A percentile compares a stretch with the other conserved stretches of the same genome.
These are phyloP conservation scores for Gymnogyps californianus DNA, from an alignment of 2,113 vertebrate species.

Conservation along the genomic window DNA sequence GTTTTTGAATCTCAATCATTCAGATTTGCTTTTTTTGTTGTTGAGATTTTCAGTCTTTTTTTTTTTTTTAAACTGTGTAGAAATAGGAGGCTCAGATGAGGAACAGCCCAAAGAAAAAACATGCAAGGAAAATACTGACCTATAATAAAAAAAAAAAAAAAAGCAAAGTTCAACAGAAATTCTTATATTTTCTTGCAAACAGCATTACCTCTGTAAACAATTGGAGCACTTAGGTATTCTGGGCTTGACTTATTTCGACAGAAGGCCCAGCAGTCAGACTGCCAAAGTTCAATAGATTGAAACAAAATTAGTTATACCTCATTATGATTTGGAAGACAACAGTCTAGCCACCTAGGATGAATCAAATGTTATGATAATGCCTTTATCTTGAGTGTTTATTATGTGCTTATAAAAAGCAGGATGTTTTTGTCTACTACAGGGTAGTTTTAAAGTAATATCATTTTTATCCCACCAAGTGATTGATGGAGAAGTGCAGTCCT, in stretches of 20 bases:
- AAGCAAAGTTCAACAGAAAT: background rate
- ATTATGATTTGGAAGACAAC: background rate
- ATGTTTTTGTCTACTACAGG: background rate
- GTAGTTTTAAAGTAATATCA: background rate
- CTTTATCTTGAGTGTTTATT: background rate
- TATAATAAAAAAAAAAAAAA: background rate
- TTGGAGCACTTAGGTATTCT: fast-evolving
- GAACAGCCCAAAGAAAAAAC: background rate
- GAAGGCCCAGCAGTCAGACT: background rate
- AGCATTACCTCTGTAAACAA: background rate
- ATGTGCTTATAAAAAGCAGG: background rate
- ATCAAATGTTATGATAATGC: background rate
- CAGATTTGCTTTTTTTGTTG: background rate
- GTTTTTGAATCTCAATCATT: background rate
- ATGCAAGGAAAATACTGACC: background rate
- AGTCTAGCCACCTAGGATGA: background rate
- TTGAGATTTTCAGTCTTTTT: background rate
- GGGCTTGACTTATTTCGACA: background rate
- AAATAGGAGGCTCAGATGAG: background rate
- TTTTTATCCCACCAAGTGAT: background rate
- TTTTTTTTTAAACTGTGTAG: background rate
- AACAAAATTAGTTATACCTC: background rate
- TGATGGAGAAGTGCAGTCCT: background rate
- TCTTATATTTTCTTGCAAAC: background rate
- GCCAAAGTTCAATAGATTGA: background rate